phyloP scores from a whole-genome alignment of 2,113 vertebrate species.

The Microtus richardsoni region DNA sequence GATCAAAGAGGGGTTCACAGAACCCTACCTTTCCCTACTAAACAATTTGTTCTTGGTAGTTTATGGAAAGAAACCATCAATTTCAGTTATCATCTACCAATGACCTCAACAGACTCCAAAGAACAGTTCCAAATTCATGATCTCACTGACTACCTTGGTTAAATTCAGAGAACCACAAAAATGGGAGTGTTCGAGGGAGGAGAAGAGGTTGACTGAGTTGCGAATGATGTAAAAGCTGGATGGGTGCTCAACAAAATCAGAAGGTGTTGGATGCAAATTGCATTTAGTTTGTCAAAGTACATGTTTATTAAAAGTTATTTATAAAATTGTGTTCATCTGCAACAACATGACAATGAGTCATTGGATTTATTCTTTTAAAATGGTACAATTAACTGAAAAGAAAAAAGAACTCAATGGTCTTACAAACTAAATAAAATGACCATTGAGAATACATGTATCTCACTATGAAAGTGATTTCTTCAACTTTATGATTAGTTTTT shows the following conservation, averaged over 20 bases:
- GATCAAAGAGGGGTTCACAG: background rate
- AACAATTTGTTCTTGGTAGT: background rate
- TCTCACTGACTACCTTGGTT: background rate
- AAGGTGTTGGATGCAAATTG: background rate
- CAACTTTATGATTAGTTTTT: background rate
- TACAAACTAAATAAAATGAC: background rate
- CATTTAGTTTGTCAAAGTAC: background rate
- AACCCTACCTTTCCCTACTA: too few species aligned
- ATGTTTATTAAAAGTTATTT: background rate
- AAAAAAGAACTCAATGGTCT: background rate
- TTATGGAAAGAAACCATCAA: background rate
- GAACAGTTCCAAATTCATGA: background rate
- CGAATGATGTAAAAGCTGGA: background rate
- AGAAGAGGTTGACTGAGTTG: background rate
- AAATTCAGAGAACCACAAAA: background rate
- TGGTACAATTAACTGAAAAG: background rate
- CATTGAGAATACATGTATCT: background rate
- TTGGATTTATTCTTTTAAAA: background rate
- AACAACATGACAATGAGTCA: background rate
- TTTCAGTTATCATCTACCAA: background rate
- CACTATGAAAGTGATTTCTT: background rate
- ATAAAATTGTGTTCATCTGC: background rate
- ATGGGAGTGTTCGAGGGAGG: background rate
- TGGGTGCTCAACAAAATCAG: background rate
- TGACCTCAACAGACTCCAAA: background rate